These are phyloP conservation scores for Gracilinanus agilis DNA, from an alignment of 2,113 vertebrate species.

Conservation along the genomic window DNA sequence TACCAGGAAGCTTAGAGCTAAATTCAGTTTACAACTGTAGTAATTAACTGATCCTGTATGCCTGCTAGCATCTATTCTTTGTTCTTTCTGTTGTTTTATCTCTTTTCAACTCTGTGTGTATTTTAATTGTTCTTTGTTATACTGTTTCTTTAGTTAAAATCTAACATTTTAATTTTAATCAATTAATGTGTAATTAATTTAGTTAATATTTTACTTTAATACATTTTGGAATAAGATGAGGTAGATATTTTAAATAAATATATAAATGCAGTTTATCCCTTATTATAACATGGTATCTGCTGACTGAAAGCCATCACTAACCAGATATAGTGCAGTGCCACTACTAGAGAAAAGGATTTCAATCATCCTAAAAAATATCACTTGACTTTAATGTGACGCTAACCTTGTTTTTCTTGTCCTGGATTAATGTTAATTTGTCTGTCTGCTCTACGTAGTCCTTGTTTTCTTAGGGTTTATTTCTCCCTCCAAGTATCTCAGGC, in stretches of 20 bases:
- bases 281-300: neutral
- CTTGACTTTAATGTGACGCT: neutral
- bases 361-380: neutral
- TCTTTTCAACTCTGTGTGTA: neutral
- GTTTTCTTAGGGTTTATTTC: conserved; percentile 19
- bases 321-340: neutral
- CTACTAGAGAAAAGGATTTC: neutral
- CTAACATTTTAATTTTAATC: no score
- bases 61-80: neutral
- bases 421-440: neutral
- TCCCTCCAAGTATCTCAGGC: conserved; percentile 17
- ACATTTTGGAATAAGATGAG: neutral
- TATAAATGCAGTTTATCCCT: neutral
- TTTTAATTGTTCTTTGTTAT: neutral
- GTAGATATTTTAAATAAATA: neutral
- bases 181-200: no score
- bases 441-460: neutral
- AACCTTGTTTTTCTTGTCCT: neutral
- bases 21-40: neutral
- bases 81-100: neutral
- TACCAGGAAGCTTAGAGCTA: neutral
- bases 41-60: neutral
- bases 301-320: neutral
- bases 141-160: neutral
- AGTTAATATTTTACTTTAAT: neutral